Conservation (phyloP, 2,797 vertebrate genomes). For the Acrocephalus scirpaceus region DNA sequence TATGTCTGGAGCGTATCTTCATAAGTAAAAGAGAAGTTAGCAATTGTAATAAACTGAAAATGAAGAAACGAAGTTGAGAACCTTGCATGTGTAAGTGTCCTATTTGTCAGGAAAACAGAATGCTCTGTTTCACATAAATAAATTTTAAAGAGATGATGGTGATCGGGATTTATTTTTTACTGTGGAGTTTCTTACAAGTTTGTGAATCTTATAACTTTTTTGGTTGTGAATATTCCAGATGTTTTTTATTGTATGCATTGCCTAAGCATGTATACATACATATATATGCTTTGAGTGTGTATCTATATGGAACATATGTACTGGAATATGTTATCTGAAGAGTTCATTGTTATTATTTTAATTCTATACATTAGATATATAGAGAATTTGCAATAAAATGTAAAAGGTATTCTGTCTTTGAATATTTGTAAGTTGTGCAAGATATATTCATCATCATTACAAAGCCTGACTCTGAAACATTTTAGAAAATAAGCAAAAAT, state of each 20-base stretch:
- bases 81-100: slow-evolving; percentile 10
- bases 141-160: neutral
- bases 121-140: neutral
- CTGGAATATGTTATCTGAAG: neutral
- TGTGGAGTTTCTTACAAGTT: neutral
- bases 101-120: neutral
- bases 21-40: slow-evolving; percentile 22
- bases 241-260: neutral
- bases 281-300: neutral
- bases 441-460: neutral
- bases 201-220: neutral
- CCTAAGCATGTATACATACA: neutral
- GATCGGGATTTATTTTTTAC: neutral
- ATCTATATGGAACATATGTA: neutral
- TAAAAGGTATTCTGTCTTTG: neutral
- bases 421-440: neutral
- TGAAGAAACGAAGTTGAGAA: slow-evolving; percentile 18
- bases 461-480: neutral
- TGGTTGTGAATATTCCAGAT: neutral
- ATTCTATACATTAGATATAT: neutral
- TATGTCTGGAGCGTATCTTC: neutral
- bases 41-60: slow-evolving; percentile 3
- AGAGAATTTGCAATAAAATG: neutral
- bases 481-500: neutral
- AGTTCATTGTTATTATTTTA: neutral